Evolutionary conservation across 1,140 invertebrate genomes (phyloP).

Genomic region (Bursaphelenchus mucronatus): DNA sequence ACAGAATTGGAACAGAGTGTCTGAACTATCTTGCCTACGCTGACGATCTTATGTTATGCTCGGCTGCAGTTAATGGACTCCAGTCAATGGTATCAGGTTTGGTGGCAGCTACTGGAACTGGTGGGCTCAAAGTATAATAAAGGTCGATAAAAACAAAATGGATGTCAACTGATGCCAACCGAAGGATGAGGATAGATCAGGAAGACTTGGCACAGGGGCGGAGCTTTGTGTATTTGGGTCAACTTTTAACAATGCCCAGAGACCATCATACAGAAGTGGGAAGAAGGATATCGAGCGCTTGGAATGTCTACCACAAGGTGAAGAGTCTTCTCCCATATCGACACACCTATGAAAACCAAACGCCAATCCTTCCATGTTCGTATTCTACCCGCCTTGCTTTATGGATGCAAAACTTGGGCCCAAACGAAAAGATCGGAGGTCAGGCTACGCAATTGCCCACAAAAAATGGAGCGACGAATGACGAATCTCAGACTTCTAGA

Average conservation of each 20-base stretch:
- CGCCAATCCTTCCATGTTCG: conserved; percentile 7
- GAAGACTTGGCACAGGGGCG: conserved; percentile 13
- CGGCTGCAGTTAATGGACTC: background rate
- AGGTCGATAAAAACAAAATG: conserved; percentile 31
- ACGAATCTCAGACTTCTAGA: conserved; percentile 1
- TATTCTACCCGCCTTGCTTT: too few species aligned
- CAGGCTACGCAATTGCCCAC: too few species aligned
- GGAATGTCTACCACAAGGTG: conserved; percentile 9
- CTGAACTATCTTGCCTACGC: conserved; percentile 27
- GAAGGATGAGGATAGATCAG: background rate
- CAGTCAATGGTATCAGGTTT: conserved; percentile 17
- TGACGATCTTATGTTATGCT: conserved; percentile 29
- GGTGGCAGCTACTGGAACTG: background rate
- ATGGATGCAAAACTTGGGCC: too few species aligned
- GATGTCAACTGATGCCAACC: conserved; percentile 19
- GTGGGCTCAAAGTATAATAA: conserved; percentile 22
- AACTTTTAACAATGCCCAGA: too few species aligned
- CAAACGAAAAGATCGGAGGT: too few species aligned
- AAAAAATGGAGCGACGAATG: conserved; percentile 15
- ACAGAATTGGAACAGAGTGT: conserved; percentile 20
- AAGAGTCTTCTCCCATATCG: background rate
- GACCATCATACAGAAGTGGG: background rate
- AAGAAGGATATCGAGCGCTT: conserved; percentile 6
- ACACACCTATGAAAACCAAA: conserved; percentile 2
- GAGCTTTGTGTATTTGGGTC: conserved; percentile 12